Percentiles rank a stretch among this genome's conserved stretches.
Conservation (phyloP, 1,140 invertebrate species). For the Microplitis mediator region DNA sequence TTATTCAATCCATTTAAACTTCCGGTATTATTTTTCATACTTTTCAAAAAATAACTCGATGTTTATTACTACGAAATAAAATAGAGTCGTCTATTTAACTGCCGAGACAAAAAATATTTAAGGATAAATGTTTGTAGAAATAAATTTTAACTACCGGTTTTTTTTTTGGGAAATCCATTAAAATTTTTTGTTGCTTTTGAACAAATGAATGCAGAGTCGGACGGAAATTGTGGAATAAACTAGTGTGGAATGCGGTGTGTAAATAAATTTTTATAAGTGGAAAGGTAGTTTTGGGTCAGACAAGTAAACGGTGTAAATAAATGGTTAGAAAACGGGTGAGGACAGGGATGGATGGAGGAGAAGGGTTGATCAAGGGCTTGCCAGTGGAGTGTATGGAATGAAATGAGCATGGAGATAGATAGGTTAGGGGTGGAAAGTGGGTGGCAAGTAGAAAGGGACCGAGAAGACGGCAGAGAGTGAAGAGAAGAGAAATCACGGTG, state of each 20-base stretch:
- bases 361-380: slow-evolving; percentile 24
- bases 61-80: too few relatives aligned
- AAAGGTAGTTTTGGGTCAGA: too few relatives aligned
- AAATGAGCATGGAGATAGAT: slow-evolving; percentile 18
- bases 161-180: too few relatives aligned
- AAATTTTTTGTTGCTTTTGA: too few relatives aligned
- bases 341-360: not conserved
- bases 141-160: too few relatives aligned
- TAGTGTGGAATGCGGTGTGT: not conserved
- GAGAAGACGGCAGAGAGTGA: not conserved
- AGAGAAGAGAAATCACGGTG: slow-evolving; percentile 16
- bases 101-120: too few relatives aligned
- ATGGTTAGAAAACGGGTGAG: not conserved
- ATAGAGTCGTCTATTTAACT: too few relatives aligned
- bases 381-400: slow-evolving; percentile 21
- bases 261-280: not conserved
- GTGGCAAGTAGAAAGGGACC: not conserved
- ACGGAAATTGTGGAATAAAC: too few relatives aligned
- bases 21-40: not conserved
- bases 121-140: too few relatives aligned
- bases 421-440: slow-evolving; percentile 11
- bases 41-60: too few relatives aligned
- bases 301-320: not conserved
- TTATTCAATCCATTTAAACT: not conserved
- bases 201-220: too few relatives aligned